Conservation (phyloP, 1,140 invertebrate species). For the Trigoniulus corallinus region DNA sequence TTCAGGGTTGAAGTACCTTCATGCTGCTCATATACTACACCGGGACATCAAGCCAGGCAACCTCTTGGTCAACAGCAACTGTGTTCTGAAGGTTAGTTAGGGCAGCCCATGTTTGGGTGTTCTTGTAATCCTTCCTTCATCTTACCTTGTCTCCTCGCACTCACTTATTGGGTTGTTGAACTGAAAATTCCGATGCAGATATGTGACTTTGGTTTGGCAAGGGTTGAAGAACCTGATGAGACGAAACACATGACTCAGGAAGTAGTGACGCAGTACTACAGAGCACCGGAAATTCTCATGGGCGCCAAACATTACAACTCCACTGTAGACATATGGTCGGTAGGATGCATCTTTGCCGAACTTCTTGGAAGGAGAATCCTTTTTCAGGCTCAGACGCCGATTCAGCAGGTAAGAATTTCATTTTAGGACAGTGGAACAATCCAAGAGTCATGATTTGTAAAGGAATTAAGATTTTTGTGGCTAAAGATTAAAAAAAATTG, state of each 20-base stretch:
- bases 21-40: conserved; percentile 92
- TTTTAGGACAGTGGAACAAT: too few relatives aligned
- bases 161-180: not conserved
- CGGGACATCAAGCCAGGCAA: conserved; percentile 99
- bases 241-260: conserved; percentile 96
- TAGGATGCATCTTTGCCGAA: conserved; percentile 99
- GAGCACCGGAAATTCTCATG: conserved; percentile 95
- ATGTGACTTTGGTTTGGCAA: conserved; percentile 91
- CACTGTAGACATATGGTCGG: conserved; percentile 95
- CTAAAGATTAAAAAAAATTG: too few relatives aligned
- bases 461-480: too few relatives aligned
- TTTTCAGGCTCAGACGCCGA: conserved; percentile 89
- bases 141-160: not conserved
- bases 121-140: not conserved
- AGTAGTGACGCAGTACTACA: conserved; percentile 96
- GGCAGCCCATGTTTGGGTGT: not conserved
- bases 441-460: too few relatives aligned
- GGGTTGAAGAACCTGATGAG: conserved; percentile 84
- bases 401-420: conserved; percentile 55
- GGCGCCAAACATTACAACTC: conserved; percentile 94
- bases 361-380: conserved; percentile 84
- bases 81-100: conserved; percentile 70
- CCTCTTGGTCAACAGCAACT: conserved; percentile 94
- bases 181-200: conserved; percentile 39
- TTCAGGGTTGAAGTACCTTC: conserved; percentile 89